Evolutionary conservation across 1,140 invertebrate genomes (phyloP), one percentile per base, ranked within the genome.

Genomic region (Lanistes nyassanus): DNA sequence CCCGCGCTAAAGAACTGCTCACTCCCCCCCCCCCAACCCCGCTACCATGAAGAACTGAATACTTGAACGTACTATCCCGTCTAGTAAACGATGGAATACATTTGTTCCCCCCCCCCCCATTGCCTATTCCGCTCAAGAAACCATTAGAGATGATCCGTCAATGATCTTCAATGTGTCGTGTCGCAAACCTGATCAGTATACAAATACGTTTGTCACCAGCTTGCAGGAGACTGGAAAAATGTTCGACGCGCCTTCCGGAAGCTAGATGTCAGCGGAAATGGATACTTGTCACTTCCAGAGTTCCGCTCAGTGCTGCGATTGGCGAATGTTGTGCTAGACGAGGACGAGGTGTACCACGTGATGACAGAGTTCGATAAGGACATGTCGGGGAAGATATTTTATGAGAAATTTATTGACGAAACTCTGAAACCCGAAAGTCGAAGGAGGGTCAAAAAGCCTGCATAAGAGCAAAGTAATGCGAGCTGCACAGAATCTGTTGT

Each of bases 341-440:
- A 88, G 74, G 88, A 89, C 19, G 88, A 89, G 70, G 84, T 88
- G 2, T 89, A 89, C 71, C 86, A 89, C 58, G 82, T 89, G 53
- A 80, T 89, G 76, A 83, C 79, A 34, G 79, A 82, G 74, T 89
- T 88, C 76, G 88, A 89, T 75, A 78, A 85, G 37, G 82, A 85
- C 75, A 82, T 89, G 81, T 79, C 82, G 0, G 88, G 88, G 36
- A 85, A 85, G 78, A 86, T 89, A 26, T 76, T 81, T 13, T 89
- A 89, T 74, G 83, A 88, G 58, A 83, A 85, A 72, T 89, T 89
- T 76, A 84, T 89, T 23, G 82, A 84, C n/a, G 86, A 88, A 73
- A 86, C 84, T n/a, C 84, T 88, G 39, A 85, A 83, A 73, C 84
- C 84, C 4, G 78, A 83, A 68, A 83, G 80, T 31, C 77, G 82